Conservation (phyloP, 1,140 invertebrate species). For the honey bee (Apis mellifera) region DNA sequence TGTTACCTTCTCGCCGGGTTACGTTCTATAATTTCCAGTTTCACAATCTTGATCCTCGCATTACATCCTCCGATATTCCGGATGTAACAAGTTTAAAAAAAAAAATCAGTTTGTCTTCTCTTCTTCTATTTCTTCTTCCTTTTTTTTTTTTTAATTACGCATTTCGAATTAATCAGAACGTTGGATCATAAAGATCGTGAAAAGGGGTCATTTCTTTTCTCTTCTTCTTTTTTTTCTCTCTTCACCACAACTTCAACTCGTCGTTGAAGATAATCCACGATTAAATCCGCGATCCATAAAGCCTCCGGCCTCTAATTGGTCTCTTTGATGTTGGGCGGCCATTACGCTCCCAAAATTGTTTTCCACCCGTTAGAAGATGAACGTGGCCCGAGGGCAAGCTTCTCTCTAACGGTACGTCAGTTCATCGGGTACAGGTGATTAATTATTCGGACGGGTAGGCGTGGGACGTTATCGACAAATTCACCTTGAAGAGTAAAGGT, state of each 20-base stretch:
- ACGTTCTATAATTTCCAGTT: conserved; percentile 11
- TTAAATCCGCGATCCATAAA: background rate
- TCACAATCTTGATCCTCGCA: too few species aligned
- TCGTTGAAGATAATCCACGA: background rate
- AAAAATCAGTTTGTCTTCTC: too few species aligned
- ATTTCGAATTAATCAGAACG: too few species aligned
- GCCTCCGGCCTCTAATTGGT: conserved; percentile 28
- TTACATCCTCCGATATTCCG: too few species aligned
- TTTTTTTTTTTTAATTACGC: too few species aligned
- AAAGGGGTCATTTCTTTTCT: too few species aligned
- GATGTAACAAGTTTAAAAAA: too few species aligned
- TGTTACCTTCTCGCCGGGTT: conserved; percentile 58
- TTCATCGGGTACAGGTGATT: conserved; percentile 65
- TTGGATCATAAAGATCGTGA: too few species aligned
- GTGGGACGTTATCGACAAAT: conserved; percentile 69
- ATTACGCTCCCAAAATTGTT: conserved; percentile 61
- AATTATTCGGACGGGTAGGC: conserved; percentile 67
- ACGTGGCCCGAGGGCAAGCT: conserved; percentile 48
- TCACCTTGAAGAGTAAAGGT: conserved; percentile 60
- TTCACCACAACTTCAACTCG: background rate
- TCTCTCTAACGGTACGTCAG: conserved; percentile 65
- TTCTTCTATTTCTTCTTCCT: too few species aligned
- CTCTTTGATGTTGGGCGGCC: conserved; percentile 47
- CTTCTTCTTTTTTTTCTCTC: too few species aligned
- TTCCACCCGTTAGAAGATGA: conserved; percentile 29